A percentile compares a stretch with the other conserved stretches of the same genome.
Conservation (phyloP, 2,888 invertebrate genomes). For the Ecdyonurus torrentis region DNA sequence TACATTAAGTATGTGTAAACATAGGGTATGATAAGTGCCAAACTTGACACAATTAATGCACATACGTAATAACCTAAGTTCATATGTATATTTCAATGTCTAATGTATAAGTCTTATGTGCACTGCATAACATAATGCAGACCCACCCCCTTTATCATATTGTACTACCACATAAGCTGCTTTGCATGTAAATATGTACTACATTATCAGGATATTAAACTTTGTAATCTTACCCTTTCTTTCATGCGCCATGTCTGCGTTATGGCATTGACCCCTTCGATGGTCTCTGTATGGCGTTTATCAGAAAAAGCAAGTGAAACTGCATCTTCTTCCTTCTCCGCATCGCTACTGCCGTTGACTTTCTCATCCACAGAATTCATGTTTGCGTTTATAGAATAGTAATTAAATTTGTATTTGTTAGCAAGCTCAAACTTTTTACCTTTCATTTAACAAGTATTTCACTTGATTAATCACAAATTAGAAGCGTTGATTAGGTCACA, state of each 20-base stretch:
- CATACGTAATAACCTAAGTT: too few relatives aligned
- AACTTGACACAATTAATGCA: too few relatives aligned
- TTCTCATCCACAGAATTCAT: background rate
- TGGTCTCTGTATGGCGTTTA: constrained; percentile 54
- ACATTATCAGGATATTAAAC: too few relatives aligned
- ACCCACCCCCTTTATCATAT: too few relatives aligned
- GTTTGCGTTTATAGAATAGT: background rate
- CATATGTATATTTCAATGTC: too few relatives aligned
- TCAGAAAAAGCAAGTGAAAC: constrained; percentile 46
- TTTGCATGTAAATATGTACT: too few relatives aligned
- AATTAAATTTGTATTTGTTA: background rate
- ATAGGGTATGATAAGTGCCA: background rate
- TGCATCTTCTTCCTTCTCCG: background rate
- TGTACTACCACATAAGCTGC: too few relatives aligned
- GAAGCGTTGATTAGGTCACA: too few relatives aligned
- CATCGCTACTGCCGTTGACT: background rate
- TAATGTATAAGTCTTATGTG: too few relatives aligned
- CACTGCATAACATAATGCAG: too few relatives aligned
- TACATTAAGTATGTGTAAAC: background rate
- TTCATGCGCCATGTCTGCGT: constrained; percentile 83
- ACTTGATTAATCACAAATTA: background rate
- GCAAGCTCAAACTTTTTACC: too few relatives aligned
- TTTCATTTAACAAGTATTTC: background rate
- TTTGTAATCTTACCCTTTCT: constrained; percentile 65
- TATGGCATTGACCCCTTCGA: constrained; percentile 45